Base-by-base conservation (phyloP, 1,140 invertebrate genomes). In the Diabrotica virgifera region DNA sequence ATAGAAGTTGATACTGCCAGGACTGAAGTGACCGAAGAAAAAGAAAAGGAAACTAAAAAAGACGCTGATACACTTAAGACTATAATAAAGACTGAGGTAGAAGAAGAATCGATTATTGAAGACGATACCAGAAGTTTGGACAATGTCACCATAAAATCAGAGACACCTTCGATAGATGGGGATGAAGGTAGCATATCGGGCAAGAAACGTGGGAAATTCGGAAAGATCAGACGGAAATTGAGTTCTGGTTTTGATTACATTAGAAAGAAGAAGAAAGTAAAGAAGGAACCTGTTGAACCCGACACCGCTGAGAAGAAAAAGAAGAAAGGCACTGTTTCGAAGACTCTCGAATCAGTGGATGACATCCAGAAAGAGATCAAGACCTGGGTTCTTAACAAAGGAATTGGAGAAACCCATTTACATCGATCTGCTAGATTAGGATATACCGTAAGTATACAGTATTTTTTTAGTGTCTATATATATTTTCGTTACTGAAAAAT, bases 371-470 rank as follows among this genome's bases (percentile, higher is more conserved):
- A 87, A 65, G 93, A 96, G 81, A 91, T 96, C 53, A 91, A 94
- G 78, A 87, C 89, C 56, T 92, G 95, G 88, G 92, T 95, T 62
- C 87, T 96, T 54, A 97, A 96, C 78, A 96, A 96, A 78, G 93
- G 94, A 13, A 87, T 95, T 10, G 95, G 95, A 10, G 95, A 97
- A 79, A 96, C 94, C 0, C 85, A 93, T 66, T 82, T 97, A 53
- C 95, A 97, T 77, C 85, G 94, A 74, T 93, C 94, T 59, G 92
- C 94, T 9, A 85, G 94, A 74, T 85, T 94, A 52, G 93, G 94
- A 54, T 91, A 94, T 74, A 89, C 90, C 77, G 92, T 95, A 82
- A 86, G 86, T 79, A 11, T 24, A 24, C 24, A 24, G 24, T 1
- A 24, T 24, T 24, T 24, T 24, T 24, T n/a, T n/a, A n/a, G n/a